phyloP scores from a whole-genome alignment of 2,113 vertebrate genomes.

The Prolemur simus region DNA sequence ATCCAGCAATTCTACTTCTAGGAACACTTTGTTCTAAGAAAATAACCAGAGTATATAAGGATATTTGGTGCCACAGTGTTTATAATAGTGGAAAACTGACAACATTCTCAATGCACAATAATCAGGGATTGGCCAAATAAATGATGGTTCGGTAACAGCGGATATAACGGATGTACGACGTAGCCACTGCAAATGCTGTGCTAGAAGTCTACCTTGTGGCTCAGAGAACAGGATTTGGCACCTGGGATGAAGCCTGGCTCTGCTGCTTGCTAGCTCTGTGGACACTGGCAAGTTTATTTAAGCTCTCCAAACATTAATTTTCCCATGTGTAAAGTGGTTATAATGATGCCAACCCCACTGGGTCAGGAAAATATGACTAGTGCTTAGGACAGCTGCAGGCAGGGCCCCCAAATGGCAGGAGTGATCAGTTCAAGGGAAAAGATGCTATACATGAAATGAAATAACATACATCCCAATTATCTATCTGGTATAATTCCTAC shows the following conservation, averaged over 20 bases:
- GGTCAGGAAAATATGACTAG: neutral
- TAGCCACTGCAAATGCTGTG: accelerated
- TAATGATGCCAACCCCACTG: neutral
- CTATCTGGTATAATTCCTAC: neutral
- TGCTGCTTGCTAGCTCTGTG: neutral
- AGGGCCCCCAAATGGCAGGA: neutral
- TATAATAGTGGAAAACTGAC: neutral
- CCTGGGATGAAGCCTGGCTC: neutral
- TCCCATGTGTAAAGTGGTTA: neutral
- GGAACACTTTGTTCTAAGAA: neutral
- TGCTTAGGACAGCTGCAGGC: neutral
- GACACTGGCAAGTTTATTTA: neutral
- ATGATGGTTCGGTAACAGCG: neutral
- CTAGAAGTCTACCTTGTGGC: no score
- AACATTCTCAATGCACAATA: neutral
- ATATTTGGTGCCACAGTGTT: neutral
- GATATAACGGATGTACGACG: accelerated
- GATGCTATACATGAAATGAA: neutral
- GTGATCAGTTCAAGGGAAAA: neutral
- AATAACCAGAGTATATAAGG: neutral
- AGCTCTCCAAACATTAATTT: slow-evolving; percentile 22
- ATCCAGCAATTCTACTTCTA: neutral
- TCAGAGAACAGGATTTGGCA: neutral
- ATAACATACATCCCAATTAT: neutral
- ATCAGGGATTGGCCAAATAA: accelerated